Evolutionary conservation across 1,140 invertebrate genomes (phyloP), one percentile per base, ranked within the genome.

Genomic region (Macrocentrus cingulum): DNA sequence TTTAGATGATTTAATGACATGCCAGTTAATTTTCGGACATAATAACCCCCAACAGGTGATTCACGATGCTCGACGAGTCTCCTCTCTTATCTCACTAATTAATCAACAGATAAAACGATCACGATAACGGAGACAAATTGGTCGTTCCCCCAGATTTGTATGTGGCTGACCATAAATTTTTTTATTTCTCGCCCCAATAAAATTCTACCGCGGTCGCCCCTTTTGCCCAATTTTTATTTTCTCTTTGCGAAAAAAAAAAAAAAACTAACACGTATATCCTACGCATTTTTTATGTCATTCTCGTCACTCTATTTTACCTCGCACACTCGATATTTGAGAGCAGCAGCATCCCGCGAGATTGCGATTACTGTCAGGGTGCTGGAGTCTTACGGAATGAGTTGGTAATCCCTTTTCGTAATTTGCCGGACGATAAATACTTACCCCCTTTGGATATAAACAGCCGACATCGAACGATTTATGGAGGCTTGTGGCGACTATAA

Each of bases 371-470:
- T 39, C 13, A 29, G 36, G 7, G 36, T 39, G 36, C n/a, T n/a
- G n/a, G n/a, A n/a, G 13, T 8, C 11, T 39, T 39, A 9, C 25
- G 25, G 25, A 29, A 29, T 29, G 36, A 39, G 13, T 39, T 13
- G 36, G 36, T n/a, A n/a, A 8, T 39, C 8, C 36, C 36, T 8
- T 39, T 39, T 39, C 36, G 36, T 39, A 39, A 39, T 39, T 39
- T 39, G 36, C 36, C 36, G 36, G 36, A 15, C 36, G 13, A 39
- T 39, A 39, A 39, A 39, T 39, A 39, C 36, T 39, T 39, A 39
- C 36, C 36, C 36, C 36, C 13, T n/a, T 39, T 13, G 36, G 13
- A 39, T 29, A 29, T 39, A 39, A 39, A 39, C 36, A 39, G 36
- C 36, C 36, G 36, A 13, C 36, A 39, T 39, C 13, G 36, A 13